Conservation (phyloP, 1,140 invertebrate genomes). For the Drosophila carrolli region DNA sequence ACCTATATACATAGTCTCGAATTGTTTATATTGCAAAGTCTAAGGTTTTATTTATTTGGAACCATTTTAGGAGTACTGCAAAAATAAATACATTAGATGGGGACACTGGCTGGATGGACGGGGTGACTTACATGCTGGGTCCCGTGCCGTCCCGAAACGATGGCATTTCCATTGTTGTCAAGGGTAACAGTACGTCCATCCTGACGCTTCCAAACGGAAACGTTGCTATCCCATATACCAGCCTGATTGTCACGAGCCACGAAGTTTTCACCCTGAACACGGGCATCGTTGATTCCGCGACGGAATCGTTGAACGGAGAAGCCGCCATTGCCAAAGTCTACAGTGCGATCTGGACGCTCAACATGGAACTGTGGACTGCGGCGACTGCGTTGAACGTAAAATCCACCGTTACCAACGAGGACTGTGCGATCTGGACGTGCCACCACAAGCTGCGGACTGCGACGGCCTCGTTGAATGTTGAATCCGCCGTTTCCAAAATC, state of each 20-base stretch:
- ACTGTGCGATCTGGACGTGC: slow-evolving; percentile 37
- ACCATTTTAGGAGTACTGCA: slow-evolving; percentile 13
- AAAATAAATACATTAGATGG: slow-evolving; percentile 3
- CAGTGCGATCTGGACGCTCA: slow-evolving; percentile 33
- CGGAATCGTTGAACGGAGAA: slow-evolving; percentile 28
- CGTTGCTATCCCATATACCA: slow-evolving; percentile 46
- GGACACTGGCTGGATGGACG: neutral
- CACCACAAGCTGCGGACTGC: slow-evolving; percentile 33
- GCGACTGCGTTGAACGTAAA: slow-evolving; percentile 28
- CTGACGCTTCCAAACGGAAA: slow-evolving; percentile 61
- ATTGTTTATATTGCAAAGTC: neutral
- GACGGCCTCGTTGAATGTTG: slow-evolving; percentile 22
- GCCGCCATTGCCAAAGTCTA: slow-evolving; percentile 15
- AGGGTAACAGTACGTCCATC: slow-evolving; percentile 58
- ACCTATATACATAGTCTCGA: slow-evolving; percentile 12
- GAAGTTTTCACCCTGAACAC: slow-evolving; percentile 60
- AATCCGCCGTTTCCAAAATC: slow-evolving; percentile 8
- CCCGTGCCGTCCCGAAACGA: slow-evolving; percentile 15
- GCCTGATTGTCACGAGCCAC: slow-evolving; percentile 59
- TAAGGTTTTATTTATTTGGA: neutral
- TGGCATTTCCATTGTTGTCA: slow-evolving; percentile 33
- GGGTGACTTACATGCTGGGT: slow-evolving; percentile 15
- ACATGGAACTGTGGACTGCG: slow-evolving; percentile 34
- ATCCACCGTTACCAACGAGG: slow-evolving; percentile 7
- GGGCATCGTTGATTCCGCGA: slow-evolving; percentile 33